A percentile compares a stretch with the other conserved stretches of the same genome.
These are phyloP conservation scores for Thripadectes ignobilis DNA, from an alignment of 2,797 vertebrate genomes.

Conservation along the genomic window DNA sequence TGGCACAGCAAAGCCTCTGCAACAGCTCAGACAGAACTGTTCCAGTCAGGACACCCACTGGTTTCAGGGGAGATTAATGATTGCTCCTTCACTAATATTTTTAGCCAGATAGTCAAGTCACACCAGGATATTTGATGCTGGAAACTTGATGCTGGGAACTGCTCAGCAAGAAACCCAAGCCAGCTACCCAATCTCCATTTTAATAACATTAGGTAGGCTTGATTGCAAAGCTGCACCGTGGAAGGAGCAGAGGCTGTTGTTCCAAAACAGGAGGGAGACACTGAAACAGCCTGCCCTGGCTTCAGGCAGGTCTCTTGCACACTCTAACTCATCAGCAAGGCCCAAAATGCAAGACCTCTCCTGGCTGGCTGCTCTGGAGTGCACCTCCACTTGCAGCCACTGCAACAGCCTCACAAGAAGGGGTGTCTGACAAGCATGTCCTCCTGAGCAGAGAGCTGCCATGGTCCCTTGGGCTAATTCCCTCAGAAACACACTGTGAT, in stretches of 20 bases:
- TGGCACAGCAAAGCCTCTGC: neutral
- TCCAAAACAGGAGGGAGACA: neutral
- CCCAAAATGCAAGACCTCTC: neutral
- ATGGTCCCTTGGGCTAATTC: neutral
- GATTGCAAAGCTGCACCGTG: neutral
- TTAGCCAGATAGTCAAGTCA: conserved; percentile 1
- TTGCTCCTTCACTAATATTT: neutral
- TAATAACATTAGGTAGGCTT: neutral
- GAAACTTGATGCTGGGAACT: neutral
- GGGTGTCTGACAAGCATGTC: rapidly evolving
- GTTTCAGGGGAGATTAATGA: neutral
- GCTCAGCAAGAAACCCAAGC: neutral
- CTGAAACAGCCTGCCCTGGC: neutral
- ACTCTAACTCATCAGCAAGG: neutral
- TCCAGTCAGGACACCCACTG: neutral
- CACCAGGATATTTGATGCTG: neutral
- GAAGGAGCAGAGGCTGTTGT: neutral
- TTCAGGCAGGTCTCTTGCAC: neutral
- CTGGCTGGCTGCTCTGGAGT: neutral
- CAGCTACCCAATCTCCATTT: neutral
- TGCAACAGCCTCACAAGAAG: neutral
- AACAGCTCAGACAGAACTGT: neutral
- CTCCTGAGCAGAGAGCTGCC: neutral
- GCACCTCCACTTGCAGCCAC: neutral
- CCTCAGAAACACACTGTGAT: neutral